Base-by-base conservation (phyloP, 2,113 vertebrate species). In the Acrocephalus kingi region DNA sequence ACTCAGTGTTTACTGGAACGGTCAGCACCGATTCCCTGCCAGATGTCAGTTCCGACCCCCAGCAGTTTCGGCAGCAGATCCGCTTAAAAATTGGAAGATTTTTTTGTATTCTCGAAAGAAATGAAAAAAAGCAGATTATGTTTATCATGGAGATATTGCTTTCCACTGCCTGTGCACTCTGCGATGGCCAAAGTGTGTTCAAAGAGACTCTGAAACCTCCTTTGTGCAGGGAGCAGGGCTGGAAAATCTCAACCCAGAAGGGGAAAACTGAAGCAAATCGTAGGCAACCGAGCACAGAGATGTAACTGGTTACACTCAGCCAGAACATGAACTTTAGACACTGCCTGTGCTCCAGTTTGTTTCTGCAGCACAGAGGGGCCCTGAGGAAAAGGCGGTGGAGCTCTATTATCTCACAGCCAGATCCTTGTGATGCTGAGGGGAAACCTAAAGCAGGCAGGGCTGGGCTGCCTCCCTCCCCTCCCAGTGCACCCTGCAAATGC, bases 1-100 rank as follows among this genome's bases (percentile, higher is more conserved):
- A 81, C 58, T 24, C 85, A 87, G 93, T 75, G 88, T 96, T 92
- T 95, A 72, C 94, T 79, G 92, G 93, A 96, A 95, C 8, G 9
- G 80, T 87, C 90, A 61, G 88, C 76, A 28, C 54, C 6, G 16
- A 58, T 56, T 92, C 92, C 64, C 69, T 89, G 92, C 93, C 96
- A 97, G 93, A 90, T 93, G 72, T 96, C 92, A 96, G 92, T 86
- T 84, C 92, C 84, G 94, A 96, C 96, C 96, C 96, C 96, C 96
- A 93, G 93, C 90, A 95, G 90, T 90, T 94, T 94, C 92, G 0
- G 90, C 88, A 77, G 76, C 35, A 81, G 88, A 95, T 82, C 33
- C 0, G 3, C 79, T 90, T 74, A 69, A 91, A 94, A 90, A 88
- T 10, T 81, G 85, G 92, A 90, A 72, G 76, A 67, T 75, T 89